Evolutionary conservation across 2,797 vertebrate species (phyloP).

Genomic region (Pangasius sanitwongsei): DNA sequence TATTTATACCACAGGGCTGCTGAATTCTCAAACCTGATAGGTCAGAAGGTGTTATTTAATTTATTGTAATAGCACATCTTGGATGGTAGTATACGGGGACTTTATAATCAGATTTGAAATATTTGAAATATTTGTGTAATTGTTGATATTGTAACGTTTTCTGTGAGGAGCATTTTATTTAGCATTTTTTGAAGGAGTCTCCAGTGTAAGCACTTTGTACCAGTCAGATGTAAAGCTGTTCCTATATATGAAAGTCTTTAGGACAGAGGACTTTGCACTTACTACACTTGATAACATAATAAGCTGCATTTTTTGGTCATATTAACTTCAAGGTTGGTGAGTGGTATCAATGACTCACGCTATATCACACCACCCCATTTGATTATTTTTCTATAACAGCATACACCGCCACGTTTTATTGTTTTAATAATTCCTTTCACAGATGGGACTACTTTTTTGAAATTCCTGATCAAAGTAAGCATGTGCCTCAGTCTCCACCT

Average conservation of each 20-base stretch:
- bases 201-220: neutral
- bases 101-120: neutral
- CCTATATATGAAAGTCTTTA: neutral
- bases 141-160: neutral
- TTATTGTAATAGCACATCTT: no score
- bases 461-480: neutral
- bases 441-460: neutral
- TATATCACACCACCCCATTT: neutral
- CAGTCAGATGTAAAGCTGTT: neutral
- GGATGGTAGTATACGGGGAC: neutral
- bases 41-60: neutral
- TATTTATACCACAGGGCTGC: neutral
- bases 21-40: neutral
- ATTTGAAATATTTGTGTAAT: neutral
- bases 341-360: neutral
- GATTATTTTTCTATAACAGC: neutral
- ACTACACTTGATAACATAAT: neutral
- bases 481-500: neutral
- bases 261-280: neutral
- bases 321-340: neutral
- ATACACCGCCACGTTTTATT: neutral
- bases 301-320: neutral
- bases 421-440: neutral
- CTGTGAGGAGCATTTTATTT: neutral
- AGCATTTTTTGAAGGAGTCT: neutral